Conservation (phyloP, 2,113 vertebrate species). For the Gasterosteus aculeatus region DNA sequence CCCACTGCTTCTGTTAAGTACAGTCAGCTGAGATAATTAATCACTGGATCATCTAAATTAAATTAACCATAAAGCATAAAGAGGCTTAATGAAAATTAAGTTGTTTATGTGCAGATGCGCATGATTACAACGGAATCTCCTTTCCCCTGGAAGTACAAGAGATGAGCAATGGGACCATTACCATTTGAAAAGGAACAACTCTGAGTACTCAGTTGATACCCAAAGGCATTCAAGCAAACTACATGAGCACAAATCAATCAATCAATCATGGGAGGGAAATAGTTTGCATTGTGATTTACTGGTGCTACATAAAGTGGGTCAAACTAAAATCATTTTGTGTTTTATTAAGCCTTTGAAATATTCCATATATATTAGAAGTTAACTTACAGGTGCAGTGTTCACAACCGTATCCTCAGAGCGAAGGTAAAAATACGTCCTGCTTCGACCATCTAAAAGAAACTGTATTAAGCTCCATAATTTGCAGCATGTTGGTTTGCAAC, state of each 20-base stretch:
- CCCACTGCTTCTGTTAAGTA: slow-evolving; percentile 37
- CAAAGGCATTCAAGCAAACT: slow-evolving; percentile 30
- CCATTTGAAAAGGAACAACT: slow-evolving; percentile 27
- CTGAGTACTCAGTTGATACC: slow-evolving; percentile 18
- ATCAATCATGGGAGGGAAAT: slow-evolving; percentile 35
- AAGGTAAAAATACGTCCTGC: slow-evolving; percentile 3
- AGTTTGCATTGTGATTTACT: not conserved
- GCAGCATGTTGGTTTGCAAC: slow-evolving; percentile 6
- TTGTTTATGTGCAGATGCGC: slow-evolving; percentile 69
- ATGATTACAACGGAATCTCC: slow-evolving; percentile 67
- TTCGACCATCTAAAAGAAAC: not conserved
- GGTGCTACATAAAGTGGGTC: not conserved
- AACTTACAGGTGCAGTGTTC: not conserved
- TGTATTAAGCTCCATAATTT: not conserved
- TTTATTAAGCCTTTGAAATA: slow-evolving; percentile 5
- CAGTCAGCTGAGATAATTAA: slow-evolving; percentile 60
- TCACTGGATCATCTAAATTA: slow-evolving; percentile 61
- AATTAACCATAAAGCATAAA: slow-evolving; percentile 64
- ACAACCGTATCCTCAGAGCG: not conserved
- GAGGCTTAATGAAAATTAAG: slow-evolving; percentile 76
- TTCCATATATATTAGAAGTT: not conserved
- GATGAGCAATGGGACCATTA: slow-evolving; percentile 47
- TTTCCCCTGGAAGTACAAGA: slow-evolving; percentile 34
- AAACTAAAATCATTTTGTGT: not conserved
- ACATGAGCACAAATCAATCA: slow-evolving; percentile 21